Conservation (phyloP, 2,113 vertebrate species). For the Acinonyx jubatus region DNA sequence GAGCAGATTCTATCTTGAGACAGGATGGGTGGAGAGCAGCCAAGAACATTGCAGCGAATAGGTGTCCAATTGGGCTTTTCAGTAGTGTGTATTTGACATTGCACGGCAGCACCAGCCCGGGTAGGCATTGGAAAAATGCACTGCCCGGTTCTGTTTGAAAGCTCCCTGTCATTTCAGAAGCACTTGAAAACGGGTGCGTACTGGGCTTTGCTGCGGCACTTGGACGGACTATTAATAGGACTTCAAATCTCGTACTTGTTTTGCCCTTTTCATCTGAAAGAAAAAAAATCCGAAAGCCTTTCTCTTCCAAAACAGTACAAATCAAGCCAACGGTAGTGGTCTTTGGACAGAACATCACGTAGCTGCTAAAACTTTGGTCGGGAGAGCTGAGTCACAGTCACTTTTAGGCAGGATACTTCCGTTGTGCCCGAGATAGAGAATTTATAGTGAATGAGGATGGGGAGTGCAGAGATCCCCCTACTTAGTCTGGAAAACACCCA, state of each 20-base stretch:
- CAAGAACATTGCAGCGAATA: slow-evolving; percentile 60
- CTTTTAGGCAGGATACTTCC: background rate
- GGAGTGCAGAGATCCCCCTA: background rate
- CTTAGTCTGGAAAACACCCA: background rate
- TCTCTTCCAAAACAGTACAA: slow-evolving; percentile 22
- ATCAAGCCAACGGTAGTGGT: background rate
- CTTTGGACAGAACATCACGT: background rate
- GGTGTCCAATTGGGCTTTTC: slow-evolving; percentile 44
- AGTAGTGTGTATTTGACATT: slow-evolving; percentile 36
- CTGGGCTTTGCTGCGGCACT: background rate
- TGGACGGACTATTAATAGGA: slow-evolving; percentile 48
- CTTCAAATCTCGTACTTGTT: background rate
- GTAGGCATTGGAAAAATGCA: slow-evolving; percentile 63
- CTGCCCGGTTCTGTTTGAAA: slow-evolving; percentile 63
- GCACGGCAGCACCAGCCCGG: background rate
- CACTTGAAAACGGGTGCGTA: background rate
- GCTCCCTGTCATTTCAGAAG: slow-evolving; percentile 64
- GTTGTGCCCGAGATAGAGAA: background rate
- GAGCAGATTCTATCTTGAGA: slow-evolving; percentile 60
- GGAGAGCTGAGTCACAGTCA: background rate
- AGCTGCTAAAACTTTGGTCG: background rate
- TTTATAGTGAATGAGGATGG: background rate
- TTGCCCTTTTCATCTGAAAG: slow-evolving; percentile 3
- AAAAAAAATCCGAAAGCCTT: background rate
- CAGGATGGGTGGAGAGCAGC: background rate